Evolutionary conservation across 2,113 vertebrate species (phyloP), one percentile per base, ranked within the genome.

Genomic region (Eulemur macaco): DNA sequence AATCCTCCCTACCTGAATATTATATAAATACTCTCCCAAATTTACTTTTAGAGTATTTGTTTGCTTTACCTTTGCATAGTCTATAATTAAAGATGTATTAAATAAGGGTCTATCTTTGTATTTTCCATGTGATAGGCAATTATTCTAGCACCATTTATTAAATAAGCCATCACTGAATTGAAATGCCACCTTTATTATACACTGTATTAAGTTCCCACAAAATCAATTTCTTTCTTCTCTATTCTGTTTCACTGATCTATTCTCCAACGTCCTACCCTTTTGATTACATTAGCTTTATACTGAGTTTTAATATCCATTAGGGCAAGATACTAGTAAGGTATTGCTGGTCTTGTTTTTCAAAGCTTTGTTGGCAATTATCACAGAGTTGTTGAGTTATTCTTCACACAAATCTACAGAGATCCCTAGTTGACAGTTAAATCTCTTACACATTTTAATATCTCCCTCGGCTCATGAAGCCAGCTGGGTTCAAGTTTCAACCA

Each of bases 181-280:
- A 91, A 95, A 87, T 71, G 31, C 34, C 15, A 80, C 82, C 63
- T 93, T 93, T 91, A 78, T 85, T 95, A 45, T 66, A 84, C 27
- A 60, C 76, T 83, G 25, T 60, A 80, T 87, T 90, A 86, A 78
- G 9, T 91, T 95, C 69, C 50, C 56, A 87, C 58, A 56, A 74
- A 95, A 60, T 93, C 34, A 7, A 5, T 91, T 91, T 95, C 66
- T 92, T 89, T 73, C 47, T 73, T 95, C 34, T 80, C 3, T 63
- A 27, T 54, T 90, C 52, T 54, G 45, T 84, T 90, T 25, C 34
- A 83, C 58, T 77, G 34, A 47, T 78, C 73, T 95, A 52, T 83
- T 78, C 23, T 11, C 93, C 74, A 87, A 14, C 82, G 39, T 39
- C 37, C 31, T 89, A 64, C 54, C 29, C 68, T 94, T 96, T 85